A percentile compares a stretch with the other conserved stretches of the same genome.
Evolutionary conservation across 2,888 invertebrate genomes (phyloP).

Genomic region (Hydriomena furcata): DNA sequence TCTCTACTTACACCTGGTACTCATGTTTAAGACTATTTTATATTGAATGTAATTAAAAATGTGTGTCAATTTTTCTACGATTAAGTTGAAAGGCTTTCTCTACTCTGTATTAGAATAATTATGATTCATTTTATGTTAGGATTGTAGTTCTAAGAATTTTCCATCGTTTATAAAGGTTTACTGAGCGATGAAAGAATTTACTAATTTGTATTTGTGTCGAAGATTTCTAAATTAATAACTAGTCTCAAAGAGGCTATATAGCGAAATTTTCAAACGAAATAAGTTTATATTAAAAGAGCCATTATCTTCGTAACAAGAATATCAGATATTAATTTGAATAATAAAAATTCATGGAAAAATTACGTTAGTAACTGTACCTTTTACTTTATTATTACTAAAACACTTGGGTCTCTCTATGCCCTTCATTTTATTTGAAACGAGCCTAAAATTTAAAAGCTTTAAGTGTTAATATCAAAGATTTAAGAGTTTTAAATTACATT

Average conservation of each 20-base stretch:
- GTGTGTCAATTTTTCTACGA: conserved; percentile 3
- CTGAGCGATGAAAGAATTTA: conserved; percentile 13
- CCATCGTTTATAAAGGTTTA: neutral
- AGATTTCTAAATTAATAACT: conserved; percentile 17
- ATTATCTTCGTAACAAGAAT: neutral
- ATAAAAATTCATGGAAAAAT: too few relatives aligned
- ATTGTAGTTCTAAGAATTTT: neutral
- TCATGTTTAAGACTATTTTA: conserved; percentile 53
- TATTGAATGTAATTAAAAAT: conserved; percentile 34
- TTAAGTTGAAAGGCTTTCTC: neutral
- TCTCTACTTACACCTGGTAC: conserved; percentile 57
- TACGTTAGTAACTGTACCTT: neutral
- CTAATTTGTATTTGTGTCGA: conserved; percentile 9
- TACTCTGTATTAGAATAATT: too few relatives aligned
- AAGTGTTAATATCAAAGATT: conserved; percentile 73
- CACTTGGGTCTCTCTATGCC: conserved; percentile 1
- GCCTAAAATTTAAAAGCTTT: conserved; percentile 76
- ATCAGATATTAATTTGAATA: conserved; percentile 6
- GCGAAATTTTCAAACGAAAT: conserved; percentile 5
- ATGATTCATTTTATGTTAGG: neutral
- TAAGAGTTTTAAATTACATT: conserved; percentile 34
- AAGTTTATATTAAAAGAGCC: neutral
- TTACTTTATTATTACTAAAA: neutral
- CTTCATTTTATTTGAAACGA: conserved; percentile 34
- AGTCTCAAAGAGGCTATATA: conserved; percentile 30